These are phyloP conservation scores for Calcarius lapponicus DNA, from an alignment of 2,797 vertebrate genomes.

Conservation along the genomic window DNA sequence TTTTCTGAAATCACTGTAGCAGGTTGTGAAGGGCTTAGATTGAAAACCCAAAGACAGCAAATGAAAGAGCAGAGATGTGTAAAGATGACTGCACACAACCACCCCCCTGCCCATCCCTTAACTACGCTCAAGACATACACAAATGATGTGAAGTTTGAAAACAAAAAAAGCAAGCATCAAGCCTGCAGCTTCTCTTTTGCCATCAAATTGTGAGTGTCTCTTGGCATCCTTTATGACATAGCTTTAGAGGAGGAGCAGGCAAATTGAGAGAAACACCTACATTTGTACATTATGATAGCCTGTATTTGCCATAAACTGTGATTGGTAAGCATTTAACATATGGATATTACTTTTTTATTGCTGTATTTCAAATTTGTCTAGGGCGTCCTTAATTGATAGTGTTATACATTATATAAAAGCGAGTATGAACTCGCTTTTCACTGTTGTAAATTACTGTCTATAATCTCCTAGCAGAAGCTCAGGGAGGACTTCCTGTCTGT, in stretches of 20 bases:
- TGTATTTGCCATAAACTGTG: not conserved
- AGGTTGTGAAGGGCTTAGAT: not conserved
- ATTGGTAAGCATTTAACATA: not conserved
- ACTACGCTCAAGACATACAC: not conserved
- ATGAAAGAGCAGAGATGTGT: not conserved
- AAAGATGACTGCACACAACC: not conserved
- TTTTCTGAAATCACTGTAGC: not conserved
- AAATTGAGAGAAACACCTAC: not conserved
- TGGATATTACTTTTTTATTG: not conserved
- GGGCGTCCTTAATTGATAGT: not conserved
- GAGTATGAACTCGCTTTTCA: not conserved
- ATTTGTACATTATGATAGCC: not conserved
- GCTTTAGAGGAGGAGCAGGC: not conserved
- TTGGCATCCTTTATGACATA: not conserved
- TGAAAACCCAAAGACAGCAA: not conserved
- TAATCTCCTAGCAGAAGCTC: not conserved
- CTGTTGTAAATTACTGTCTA: not conserved
- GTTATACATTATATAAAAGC: not conserved
- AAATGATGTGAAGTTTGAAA: not conserved
- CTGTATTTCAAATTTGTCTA: not conserved
- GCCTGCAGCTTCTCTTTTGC: not conserved
- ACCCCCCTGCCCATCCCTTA: no score
- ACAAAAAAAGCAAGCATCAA: not conserved
- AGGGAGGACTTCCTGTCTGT: not conserved
- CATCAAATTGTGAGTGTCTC: not conserved